Conservation (phyloP, 1,140 invertebrate genomes). For the Procambarus virginalis region DNA sequence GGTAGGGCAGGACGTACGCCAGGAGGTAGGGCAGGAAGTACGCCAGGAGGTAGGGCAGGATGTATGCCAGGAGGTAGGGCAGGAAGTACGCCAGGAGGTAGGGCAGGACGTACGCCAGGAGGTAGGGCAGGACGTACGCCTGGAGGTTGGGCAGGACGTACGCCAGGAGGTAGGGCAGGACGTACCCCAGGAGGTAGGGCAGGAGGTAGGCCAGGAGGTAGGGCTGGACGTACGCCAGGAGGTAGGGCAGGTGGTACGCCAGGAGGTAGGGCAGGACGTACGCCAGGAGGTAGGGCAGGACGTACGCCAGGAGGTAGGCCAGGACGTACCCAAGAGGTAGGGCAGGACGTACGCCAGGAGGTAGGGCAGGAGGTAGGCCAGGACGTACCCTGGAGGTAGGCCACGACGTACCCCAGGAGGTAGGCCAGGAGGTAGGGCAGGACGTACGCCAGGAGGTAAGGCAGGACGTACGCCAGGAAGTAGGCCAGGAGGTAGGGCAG, state of each 20-base stretch:
- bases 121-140: not conserved
- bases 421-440: not conserved
- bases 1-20: not conserved
- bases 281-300: not conserved
- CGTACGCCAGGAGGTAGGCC: not conserved
- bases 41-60: not conserved
- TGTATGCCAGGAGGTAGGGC: not conserved
- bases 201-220: not conserved
- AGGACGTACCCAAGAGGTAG: not conserved
- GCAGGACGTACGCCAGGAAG: too few species aligned
- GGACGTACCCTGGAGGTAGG: not conserved
- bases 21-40: not conserved
- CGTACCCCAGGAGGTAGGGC: not conserved
- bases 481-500: too few species aligned
- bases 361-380: conserved; percentile 5
- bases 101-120: not conserved
- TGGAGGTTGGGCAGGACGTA: not conserved
- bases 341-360: not conserved
- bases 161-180: not conserved
- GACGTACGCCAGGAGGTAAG: too few species aligned
- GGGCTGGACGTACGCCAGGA: not conserved
- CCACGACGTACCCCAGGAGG: conserved; percentile 8
- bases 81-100: not conserved
- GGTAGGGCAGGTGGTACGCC: too few species aligned
- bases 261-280: not conserved